Conservation (phyloP, 2,797 vertebrate species). For the Meriones psammophilus region DNA sequence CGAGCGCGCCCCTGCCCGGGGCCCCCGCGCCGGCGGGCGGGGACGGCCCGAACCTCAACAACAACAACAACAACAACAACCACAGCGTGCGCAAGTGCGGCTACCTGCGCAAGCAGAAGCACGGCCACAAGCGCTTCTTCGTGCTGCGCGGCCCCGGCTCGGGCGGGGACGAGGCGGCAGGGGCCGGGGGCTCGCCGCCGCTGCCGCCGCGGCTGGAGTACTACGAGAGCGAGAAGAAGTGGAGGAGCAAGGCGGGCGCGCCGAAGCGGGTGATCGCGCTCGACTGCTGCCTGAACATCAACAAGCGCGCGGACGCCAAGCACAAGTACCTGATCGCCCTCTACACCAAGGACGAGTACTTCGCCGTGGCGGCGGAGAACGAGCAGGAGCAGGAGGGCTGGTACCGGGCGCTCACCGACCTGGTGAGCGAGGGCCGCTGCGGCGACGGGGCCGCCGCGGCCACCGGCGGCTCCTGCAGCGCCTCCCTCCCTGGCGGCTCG, state of each 20-base stretch:
- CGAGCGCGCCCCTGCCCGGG: conserved; percentile 92
- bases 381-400: conserved; percentile 97
- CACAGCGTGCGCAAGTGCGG: conserved; percentile 94
- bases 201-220: conserved; percentile 95
- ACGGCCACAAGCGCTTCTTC: conserved; percentile 98
- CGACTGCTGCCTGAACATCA: conserved; percentile 97
- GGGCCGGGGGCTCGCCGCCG: conserved; percentile 90
- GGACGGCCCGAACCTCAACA: conserved; percentile 88
- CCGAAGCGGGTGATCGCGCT: conserved; percentile 96
- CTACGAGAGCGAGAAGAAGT: conserved; percentile 99
- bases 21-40: conserved; percentile 76
- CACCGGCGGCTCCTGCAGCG: conserved; percentile 83
- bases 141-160: conserved; percentile 93
- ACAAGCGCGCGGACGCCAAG: conserved; percentile 98
- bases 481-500: conserved; percentile 83
- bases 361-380: conserved; percentile 97
- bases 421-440: conserved; percentile 93
- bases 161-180: conserved; percentile 79
- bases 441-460: conserved; percentile 82
- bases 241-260: conserved; percentile 95
- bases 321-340: conserved; percentile 98
- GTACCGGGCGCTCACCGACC: conserved; percentile 94
- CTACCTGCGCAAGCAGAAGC: conserved; percentile 97
- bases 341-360: conserved; percentile 98
- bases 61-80: conserved; percentile 89